These are phyloP conservation scores for Gorsachius magnificus DNA, from an alignment of 2,797 vertebrate species.

Conservation along the genomic window DNA sequence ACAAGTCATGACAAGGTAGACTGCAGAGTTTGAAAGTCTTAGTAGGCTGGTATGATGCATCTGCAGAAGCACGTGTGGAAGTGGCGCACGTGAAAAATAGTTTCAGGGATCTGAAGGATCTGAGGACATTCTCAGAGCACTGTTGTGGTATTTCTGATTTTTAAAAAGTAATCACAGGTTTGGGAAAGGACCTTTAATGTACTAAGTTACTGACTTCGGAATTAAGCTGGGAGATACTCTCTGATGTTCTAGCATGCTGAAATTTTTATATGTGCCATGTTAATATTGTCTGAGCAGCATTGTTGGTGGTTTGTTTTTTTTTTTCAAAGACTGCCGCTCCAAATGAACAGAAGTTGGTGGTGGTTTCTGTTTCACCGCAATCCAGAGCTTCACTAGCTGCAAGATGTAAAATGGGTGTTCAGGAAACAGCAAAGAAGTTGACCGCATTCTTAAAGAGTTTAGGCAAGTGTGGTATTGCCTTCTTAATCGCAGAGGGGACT, in stretches of 20 bases:
- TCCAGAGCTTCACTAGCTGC: conserved; percentile 91
- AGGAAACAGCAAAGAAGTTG: conserved; percentile 85
- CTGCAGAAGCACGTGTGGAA: accelerated
- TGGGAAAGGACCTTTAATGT: neutral
- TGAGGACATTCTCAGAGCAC: accelerated
- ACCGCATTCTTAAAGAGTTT: conserved; percentile 86
- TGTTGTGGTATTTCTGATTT: neutral
- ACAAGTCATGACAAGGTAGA: accelerated
- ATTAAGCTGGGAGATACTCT: neutral
- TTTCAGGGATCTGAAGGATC: neutral
- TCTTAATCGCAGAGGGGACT: neutral
- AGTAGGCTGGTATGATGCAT: neutral
- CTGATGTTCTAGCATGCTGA: neutral
- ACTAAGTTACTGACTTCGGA: neutral
- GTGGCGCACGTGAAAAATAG: accelerated
- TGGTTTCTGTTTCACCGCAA: conserved; percentile 91
- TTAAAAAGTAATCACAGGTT: neutral
- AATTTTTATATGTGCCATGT: accelerated
- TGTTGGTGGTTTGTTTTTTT: neutral
- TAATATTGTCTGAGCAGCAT: neutral
- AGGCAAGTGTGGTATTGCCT: conserved; percentile 49
- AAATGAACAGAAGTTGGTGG: conserved; percentile 80
- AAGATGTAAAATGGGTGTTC: conserved; percentile 78
- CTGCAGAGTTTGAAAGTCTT: neutral
- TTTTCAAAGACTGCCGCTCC: conserved; percentile 70